Evolutionary conservation across 2,113 vertebrate genomes (phyloP), one percentile per base, ranked within the genome.

Genomic region (Columbina picui): DNA sequence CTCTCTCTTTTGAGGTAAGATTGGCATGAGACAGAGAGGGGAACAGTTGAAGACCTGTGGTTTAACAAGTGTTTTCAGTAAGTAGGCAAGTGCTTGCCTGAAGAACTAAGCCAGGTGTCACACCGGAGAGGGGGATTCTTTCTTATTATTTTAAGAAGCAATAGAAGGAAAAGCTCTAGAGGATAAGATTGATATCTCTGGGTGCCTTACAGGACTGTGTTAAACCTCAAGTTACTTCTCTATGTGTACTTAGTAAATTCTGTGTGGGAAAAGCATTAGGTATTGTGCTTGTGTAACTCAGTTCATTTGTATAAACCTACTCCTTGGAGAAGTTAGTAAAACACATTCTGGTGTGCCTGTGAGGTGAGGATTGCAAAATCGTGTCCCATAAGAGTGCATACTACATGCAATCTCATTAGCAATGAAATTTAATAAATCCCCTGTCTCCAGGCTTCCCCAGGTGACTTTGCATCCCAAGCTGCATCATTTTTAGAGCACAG

Each of bases 301-400:
- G 27, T 71, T 49, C 29, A 30, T 85, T 83, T 83, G 65, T 76
- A 50, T 52, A 29, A 75, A 94, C 43, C 23, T 71, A 39, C 64
- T 91, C 38, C 84, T 94, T 29, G 30, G 74, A 93, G 65, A 56
- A 53, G 84, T 93, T 93, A 79, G 65, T 61, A 43, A 93, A 89
- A 84, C 32, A 52, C 25, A 7, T 11, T 45, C 47, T 78, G 73
- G 5, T 20, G 26, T 95, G 89, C 60, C 87, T 82, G 65, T 55
- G 81, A 84, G 84, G 69, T 71, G 49, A 89, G 81, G 56, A 79
- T 19, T 84, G 69, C 53, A 84, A n/a, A 81, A 87, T 52, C 32
- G 1, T 10, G 22, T 63, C 81, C 69, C 67, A 1, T 5, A 65
- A 59, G 56, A 52, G 8, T 6, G 17, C 39, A 29, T 56, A 34